phyloP scores from a whole-genome alignment of 2,888 invertebrate genomes.

The Ecliptopera silaceata region DNA sequence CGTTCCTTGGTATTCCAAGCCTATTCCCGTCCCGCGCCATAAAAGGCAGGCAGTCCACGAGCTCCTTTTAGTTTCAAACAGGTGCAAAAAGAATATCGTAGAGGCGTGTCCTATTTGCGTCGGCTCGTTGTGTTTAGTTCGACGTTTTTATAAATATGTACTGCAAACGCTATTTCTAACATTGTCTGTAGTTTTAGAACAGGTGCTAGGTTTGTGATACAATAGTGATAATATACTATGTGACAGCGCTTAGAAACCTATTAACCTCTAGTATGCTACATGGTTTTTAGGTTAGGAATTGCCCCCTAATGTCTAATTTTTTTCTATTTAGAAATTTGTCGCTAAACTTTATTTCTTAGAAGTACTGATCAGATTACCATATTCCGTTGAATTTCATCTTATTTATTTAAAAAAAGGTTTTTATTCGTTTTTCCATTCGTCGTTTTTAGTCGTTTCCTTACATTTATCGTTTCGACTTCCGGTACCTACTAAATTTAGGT shows the following conservation, averaged over 20 bases:
- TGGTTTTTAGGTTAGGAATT: no score
- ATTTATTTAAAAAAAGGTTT: no score
- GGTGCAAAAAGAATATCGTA: conserved; percentile 1
- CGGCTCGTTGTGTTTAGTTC: neutral
- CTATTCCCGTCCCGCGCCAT: conserved; percentile 11
- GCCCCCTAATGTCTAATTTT: neutral
- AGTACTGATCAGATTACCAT: no score
- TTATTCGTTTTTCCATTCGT: no score
- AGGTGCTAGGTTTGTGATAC: neutral
- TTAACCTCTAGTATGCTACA: no score
- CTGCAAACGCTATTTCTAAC: neutral
- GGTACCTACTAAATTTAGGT: no score
- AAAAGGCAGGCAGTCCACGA: conserved; percentile 9
- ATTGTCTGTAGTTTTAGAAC: neutral
- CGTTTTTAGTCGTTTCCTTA: no score
- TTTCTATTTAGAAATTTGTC: no score
- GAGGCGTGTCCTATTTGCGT: neutral
- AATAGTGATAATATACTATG: neutral
- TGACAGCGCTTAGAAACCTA: neutral
- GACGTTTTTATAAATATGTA: neutral
- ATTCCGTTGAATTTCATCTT: no score
- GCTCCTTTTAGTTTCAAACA: conserved; percentile 3
- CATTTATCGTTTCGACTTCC: no score
- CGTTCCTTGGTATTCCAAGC: conserved; percentile 20
- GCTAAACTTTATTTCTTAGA: no score